Base-by-base conservation (phyloP, 2,888 invertebrate species). In the Trilocha varians region DNA sequence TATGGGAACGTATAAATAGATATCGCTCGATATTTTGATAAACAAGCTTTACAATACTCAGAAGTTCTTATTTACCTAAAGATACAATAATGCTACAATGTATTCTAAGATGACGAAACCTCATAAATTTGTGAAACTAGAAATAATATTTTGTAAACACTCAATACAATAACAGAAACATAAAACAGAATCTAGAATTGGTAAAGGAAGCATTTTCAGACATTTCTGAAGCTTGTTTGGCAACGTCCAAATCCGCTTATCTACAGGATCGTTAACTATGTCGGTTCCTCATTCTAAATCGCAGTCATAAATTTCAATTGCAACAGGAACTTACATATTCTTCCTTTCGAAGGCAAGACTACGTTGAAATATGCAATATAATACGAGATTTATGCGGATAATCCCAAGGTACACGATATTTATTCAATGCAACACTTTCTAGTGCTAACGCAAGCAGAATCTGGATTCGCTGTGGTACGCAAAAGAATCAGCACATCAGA, bases 361-460 rank as follows among this genome's bases (percentile, higher is more conserved):
- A 25, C 25, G 25, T 11, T 6, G 11, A 3, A 25, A 25, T 25
- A 25, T 25, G 25, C 25, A 11, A 25, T 39, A 36, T 11, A 25
- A 4, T 18, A 41, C 42, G 18, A 36, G 32, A 25, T 25, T 6
- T 25, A 25, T 25, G 25, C 25, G 42, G 56, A 49, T 43, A 53
- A 50, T 53, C 50, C 50, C 43, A 47, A 50, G 42, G 38, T 48
- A 61, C 65, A 60, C 56, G 42, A 54, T 56, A 73, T 74, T 74
- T 66, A 61, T 47, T 44, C 40, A 48, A 53, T 65, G 66, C 69
- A 52, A 34, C 64, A 65, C 61, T 67, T 75, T 66, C 66, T 65
- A 72, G 78, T 74, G 78, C 70, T 77, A 77, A 77, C 77, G 76
- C 74, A 68, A 50, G 49, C 57, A 48, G 78, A 77, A 78, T 83